Percentiles rank a stretch among this genome's conserved stretches.
These are phyloP conservation scores for Zaprionus kolodkinae DNA, from an alignment of 1,140 invertebrate species.

Conservation along the genomic window DNA sequence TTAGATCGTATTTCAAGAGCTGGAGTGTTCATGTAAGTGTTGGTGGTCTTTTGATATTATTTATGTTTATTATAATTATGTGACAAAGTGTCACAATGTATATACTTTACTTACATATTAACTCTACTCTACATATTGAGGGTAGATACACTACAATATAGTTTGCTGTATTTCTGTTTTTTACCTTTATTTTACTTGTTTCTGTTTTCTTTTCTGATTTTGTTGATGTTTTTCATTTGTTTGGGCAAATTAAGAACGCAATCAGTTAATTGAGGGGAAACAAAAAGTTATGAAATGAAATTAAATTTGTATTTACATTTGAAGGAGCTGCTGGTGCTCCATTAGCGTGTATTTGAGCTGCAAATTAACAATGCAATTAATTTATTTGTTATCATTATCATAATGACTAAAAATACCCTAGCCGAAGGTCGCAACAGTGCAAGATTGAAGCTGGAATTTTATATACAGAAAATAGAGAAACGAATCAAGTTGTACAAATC, in stretches of 20 bases:
- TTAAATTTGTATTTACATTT: conserved; percentile 31
- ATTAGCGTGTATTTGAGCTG: conserved; percentile 27
- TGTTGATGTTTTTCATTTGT: conserved; percentile 17
- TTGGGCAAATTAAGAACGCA: conserved; percentile 29
- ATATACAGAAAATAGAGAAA: not conserved
- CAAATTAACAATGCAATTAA: conserved; percentile 52
- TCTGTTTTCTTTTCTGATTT: conserved; percentile 11
- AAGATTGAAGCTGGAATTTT: not conserved
- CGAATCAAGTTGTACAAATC: not conserved
- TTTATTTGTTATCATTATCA: conserved; percentile 39
- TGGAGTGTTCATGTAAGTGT: too few relatives aligned
- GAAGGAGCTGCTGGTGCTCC: not conserved
- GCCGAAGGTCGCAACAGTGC: not conserved
- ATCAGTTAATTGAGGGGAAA: conserved; percentile 58
- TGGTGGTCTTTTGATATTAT: too few relatives aligned
- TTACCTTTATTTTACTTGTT: conserved; percentile 11
- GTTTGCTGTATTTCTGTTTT: conserved; percentile 32
- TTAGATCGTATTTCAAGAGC: too few relatives aligned
- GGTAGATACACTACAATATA: too few relatives aligned
- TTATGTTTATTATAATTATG: too few relatives aligned
- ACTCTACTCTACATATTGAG: too few relatives aligned
- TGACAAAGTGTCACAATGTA: too few relatives aligned
- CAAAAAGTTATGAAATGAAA: conserved; percentile 40
- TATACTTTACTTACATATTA: too few relatives aligned
- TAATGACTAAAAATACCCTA: conserved; percentile 11